Percentiles rank a stretch among this genome's conserved stretches.
Conservation (phyloP, 2,888 invertebrate species). For the Dicycla oo region DNA sequence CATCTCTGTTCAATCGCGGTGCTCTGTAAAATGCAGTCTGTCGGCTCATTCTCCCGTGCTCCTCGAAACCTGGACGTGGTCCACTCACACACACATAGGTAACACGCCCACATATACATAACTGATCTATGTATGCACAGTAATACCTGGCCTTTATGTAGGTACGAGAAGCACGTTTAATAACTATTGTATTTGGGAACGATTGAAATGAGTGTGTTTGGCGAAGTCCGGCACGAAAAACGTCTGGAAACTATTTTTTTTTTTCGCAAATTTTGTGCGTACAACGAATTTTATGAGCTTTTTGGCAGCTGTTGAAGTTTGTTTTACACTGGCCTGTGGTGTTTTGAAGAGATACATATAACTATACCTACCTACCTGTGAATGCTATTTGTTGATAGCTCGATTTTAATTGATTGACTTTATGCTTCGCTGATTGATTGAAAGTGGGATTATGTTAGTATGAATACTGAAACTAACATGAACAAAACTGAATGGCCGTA, state of each 20-base stretch:
- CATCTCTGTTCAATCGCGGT: slow-evolving; percentile 61
- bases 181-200: slow-evolving; percentile 90
- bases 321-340: slow-evolving; percentile 20
- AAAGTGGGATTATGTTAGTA: not conserved
- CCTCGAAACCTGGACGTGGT: slow-evolving; percentile 87
- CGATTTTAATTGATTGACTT: slow-evolving; percentile 7
- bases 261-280: slow-evolving; percentile 48
- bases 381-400: not conserved
- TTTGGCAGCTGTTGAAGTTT: slow-evolving; percentile 36
- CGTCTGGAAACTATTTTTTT: slow-evolving; percentile 75
- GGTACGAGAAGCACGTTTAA: slow-evolving; percentile 84
- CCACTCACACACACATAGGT: slow-evolving; percentile 81
- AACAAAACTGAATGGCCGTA: not conserved
- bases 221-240: slow-evolving; percentile 75
- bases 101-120: slow-evolving; percentile 63
- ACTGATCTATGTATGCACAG: slow-evolving; percentile 63
- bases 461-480: not conserved
- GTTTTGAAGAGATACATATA: slow-evolving; percentile 23
- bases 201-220: slow-evolving; percentile 87
- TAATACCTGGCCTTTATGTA: slow-evolving; percentile 76
- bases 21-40: slow-evolving; percentile 77
- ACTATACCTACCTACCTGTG: slow-evolving; percentile 10
- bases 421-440: not conserved
- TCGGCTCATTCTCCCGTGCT: slow-evolving; percentile 82
- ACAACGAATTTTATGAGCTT: slow-evolving; percentile 46